A percentile compares a stretch with the other conserved stretches of the same genome.
phyloP scores from a whole-genome alignment of 2,888 invertebrate species.

The Oasisia sp. region DNA sequence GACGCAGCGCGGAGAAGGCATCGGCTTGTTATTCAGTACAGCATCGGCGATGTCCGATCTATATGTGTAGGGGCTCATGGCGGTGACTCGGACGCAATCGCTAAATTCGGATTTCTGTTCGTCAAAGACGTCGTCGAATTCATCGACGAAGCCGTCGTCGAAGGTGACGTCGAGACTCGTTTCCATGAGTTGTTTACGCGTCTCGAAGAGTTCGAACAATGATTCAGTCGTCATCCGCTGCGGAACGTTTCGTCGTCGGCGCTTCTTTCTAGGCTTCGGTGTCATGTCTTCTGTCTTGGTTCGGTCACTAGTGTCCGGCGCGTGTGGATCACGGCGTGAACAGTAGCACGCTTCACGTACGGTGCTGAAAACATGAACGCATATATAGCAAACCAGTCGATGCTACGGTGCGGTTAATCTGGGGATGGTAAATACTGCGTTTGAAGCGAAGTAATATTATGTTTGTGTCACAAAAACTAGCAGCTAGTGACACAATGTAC shows the following conservation, averaged over 20 bases:
- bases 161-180: not conserved
- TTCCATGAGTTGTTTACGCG: not conserved
- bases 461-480: no score
- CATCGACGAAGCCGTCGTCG: not conserved
- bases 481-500: no score
- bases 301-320: no score
- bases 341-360: not conserved
- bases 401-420: not conserved
- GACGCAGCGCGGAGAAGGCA: not conserved
- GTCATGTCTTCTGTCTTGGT: no score
- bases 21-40: not conserved
- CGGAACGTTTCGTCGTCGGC: no score
- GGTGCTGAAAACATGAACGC: not conserved
- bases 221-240: no score
- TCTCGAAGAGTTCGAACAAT: not conserved
- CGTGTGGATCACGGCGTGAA: no score
- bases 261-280: no score
- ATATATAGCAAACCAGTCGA: not conserved
- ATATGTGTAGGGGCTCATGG: not conserved
- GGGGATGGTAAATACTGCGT: no score
- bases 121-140: not conserved
- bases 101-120: not conserved
- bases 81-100: not conserved
- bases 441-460: no score
- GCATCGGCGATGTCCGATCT: not conserved